These are phyloP conservation scores for Coryphaenoides rupestris DNA, from an alignment of 2,113 vertebrate genomes.

Conservation along the genomic window DNA sequence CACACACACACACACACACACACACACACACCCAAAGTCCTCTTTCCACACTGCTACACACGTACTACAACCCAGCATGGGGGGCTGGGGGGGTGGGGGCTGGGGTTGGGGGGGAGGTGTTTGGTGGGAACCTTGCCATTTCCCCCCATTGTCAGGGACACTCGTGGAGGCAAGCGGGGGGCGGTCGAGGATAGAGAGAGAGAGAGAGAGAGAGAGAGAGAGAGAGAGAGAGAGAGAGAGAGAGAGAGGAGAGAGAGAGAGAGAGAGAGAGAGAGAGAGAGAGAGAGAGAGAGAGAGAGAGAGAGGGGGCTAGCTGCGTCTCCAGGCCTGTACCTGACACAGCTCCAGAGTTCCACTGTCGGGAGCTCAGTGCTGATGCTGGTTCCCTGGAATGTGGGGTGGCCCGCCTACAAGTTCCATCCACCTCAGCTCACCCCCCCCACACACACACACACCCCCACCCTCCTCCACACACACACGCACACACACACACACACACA, in stretches of 20 bases:
- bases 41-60: not conserved
- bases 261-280: not conserved
- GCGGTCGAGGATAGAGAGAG: slow-evolving; percentile 13
- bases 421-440: slow-evolving; percentile 50
- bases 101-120: slow-evolving; percentile 44
- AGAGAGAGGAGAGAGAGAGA: not conserved
- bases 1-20: not conserved
- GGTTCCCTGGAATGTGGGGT: slow-evolving; percentile 66
- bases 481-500: slow-evolving; percentile 17
- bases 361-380: slow-evolving; percentile 52
- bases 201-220: slow-evolving; percentile 10
- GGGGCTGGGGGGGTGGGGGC: slow-evolving; percentile 43
- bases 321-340: slow-evolving; percentile 44
- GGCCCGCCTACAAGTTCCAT: slow-evolving; percentile 59
- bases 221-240: not conserved
- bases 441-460: slow-evolving; percentile 4
- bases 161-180: slow-evolving; percentile 25
- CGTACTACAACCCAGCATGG: slow-evolving; percentile 29
- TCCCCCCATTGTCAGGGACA: slow-evolving; percentile 67
- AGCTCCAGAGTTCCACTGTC: slow-evolving; percentile 52
- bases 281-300: not conserved
- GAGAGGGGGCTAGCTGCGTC: not conserved
- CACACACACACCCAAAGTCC: slow-evolving; percentile 5
- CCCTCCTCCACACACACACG: slow-evolving; percentile 15
- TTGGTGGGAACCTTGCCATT: slow-evolving; percentile 63